phyloP scores from a whole-genome alignment of 2,888 invertebrate species.

The Cephus spinipes region DNA sequence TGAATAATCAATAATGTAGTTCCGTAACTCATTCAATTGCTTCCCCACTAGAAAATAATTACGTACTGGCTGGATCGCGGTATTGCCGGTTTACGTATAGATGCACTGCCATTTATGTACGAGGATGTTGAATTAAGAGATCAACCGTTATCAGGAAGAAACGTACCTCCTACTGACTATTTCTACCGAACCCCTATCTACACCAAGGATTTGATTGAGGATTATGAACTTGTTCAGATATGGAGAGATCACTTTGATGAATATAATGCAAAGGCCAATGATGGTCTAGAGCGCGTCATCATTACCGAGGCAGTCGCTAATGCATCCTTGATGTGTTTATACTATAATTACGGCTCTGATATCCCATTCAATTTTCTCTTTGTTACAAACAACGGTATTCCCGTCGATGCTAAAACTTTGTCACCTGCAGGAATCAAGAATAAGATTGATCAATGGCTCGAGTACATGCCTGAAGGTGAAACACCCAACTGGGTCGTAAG shows the following conservation, averaged over 20 bases:
- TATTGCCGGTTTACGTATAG: constrained; percentile 88
- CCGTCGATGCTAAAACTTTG: constrained; percentile 39
- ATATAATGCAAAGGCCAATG: constrained; percentile 53
- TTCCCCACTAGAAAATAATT: constrained; percentile 69
- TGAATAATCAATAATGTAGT: too few relatives aligned
- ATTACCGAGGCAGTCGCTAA: too few relatives aligned
- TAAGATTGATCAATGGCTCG: too few relatives aligned
- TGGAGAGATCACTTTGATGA: constrained; percentile 73
- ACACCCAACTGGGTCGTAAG: too few relatives aligned
- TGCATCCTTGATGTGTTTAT: too few relatives aligned
- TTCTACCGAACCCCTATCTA: too few relatives aligned
- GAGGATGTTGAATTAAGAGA: constrained; percentile 71
- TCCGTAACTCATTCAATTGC: background rate
- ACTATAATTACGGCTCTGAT: background rate
- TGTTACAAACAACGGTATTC: background rate
- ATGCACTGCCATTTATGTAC: constrained; percentile 77
- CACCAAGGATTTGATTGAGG: constrained; percentile 73
- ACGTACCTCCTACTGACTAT: too few relatives aligned
- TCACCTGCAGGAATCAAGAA: too few relatives aligned
- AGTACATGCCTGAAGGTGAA: too few relatives aligned
- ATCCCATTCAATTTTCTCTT: constrained; percentile 7
- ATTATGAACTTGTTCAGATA: constrained; percentile 70
- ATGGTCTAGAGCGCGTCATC: too few relatives aligned
- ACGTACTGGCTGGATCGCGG: constrained; percentile 87
- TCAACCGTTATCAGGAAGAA: constrained; percentile 69